These are phyloP conservation scores for Musca vetustissima DNA, from an alignment of 1,140 invertebrate genomes.

Conservation along the genomic window DNA sequence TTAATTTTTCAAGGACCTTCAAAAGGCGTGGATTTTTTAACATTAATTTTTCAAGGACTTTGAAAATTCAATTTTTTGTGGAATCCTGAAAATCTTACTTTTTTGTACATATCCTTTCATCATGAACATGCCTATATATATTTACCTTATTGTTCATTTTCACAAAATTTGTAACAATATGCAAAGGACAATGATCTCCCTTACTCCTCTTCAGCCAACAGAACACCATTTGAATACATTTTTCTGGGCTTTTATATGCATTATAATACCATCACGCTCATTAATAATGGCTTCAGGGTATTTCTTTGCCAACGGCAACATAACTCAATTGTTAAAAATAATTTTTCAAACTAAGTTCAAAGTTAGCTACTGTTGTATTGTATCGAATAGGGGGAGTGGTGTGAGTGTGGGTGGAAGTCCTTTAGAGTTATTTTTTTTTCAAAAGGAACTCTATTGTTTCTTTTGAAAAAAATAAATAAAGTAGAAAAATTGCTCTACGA, in stretches of 20 bases:
- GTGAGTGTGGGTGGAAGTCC: background rate
- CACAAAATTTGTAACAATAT: too few relatives aligned
- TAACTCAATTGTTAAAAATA: conserved; percentile 5
- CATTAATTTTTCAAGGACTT: too few relatives aligned
- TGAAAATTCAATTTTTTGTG: too few relatives aligned
- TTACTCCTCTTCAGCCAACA: too few relatives aligned
- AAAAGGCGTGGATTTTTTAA: too few relatives aligned
- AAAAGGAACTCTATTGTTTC: conserved; percentile 20
- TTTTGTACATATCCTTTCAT: too few relatives aligned
- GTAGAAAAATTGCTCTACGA: background rate
- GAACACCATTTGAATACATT: background rate
- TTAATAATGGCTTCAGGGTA: conserved; percentile 49
- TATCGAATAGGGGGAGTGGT: too few relatives aligned
- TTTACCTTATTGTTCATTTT: too few relatives aligned
- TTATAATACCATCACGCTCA: conserved; percentile 40
- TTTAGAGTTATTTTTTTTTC: conserved; percentile 20
- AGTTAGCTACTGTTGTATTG: conserved; percentile 1
- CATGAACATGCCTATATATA: too few relatives aligned
- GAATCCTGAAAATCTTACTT: too few relatives aligned
- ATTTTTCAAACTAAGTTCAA: background rate
- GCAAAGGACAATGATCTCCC: too few relatives aligned
- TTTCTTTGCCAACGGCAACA: conserved; percentile 27
- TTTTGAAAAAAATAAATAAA: background rate
- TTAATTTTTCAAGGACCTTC: too few relatives aligned
- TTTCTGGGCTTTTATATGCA: conserved; percentile 8